A percentile compares a stretch with the other conserved stretches of the same genome.
These are phyloP conservation scores for Cydia strobilella DNA, from an alignment of 1,140 invertebrate species.

Conservation along the genomic window DNA sequence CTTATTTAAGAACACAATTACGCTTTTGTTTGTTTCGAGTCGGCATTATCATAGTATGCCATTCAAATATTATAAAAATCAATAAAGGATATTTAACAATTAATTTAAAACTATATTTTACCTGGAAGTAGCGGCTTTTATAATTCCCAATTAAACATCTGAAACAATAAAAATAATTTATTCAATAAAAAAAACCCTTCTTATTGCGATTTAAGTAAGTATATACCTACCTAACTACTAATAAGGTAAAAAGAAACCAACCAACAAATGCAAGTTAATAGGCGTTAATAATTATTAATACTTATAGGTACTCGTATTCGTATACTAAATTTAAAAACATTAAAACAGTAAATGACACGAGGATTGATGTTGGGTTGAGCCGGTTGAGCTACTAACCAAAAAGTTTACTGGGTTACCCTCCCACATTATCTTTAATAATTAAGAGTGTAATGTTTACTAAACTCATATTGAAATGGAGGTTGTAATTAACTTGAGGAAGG, in stretches of 20 bases:
- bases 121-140: background rate
- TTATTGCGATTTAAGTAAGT: too few relatives aligned
- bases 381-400: slow-evolving; percentile 34
- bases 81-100: background rate
- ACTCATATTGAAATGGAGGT: too few relatives aligned
- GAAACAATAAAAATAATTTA: slow-evolving; percentile 25
- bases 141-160: slow-evolving; percentile 22
- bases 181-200: background rate
- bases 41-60: slow-evolving; percentile 1
- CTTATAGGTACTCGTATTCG: too few relatives aligned
- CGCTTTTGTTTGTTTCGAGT: slow-evolving; percentile 10
- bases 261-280: too few relatives aligned
- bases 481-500: background rate
- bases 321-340: slow-evolving; percentile 32
- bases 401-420: slow-evolving; percentile 27
- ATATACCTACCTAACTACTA: too few relatives aligned
- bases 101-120: background rate
- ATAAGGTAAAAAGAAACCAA: too few relatives aligned
- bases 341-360: slow-evolving; percentile 39
- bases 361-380: slow-evolving; percentile 33
- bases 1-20: background rate
- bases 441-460: too few relatives aligned
- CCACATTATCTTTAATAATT: background rate
- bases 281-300: too few relatives aligned
- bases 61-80: background rate